These are phyloP conservation scores for Syngnathus scovelli DNA, from an alignment of 2,113 vertebrate species.

Conservation along the genomic window DNA sequence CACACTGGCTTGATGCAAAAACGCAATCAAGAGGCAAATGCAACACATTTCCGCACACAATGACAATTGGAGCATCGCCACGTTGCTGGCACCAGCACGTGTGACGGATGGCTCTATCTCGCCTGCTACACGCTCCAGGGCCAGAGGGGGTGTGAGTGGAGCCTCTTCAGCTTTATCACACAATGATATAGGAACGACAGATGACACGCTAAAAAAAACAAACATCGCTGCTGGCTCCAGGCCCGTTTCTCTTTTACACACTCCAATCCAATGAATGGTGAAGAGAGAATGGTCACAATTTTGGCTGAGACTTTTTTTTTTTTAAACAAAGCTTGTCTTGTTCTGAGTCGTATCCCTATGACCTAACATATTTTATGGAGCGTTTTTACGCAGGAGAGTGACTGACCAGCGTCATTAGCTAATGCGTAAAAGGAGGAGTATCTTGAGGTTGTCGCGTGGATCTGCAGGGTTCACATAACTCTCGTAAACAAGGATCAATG, in stretches of 20 bases:
- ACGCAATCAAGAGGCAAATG: conserved; percentile 20
- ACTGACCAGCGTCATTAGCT: too few relatives aligned
- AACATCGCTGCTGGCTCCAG: background rate
- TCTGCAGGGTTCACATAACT: too few relatives aligned
- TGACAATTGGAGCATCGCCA: conserved; percentile 42
- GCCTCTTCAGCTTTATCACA: conserved; percentile 33
- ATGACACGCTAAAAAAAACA: conserved; percentile 21
- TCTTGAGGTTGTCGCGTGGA: too few relatives aligned
- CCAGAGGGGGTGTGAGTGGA: conserved; percentile 38
- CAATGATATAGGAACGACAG: conserved; percentile 46
- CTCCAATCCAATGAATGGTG: background rate
- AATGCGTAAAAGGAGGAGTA: too few relatives aligned
- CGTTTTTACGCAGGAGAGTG: background rate
- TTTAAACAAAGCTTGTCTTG: background rate
- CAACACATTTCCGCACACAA: conserved; percentile 1
- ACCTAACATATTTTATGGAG: background rate
- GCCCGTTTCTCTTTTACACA: background rate
- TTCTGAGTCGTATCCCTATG: background rate
- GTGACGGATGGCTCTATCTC: conserved; percentile 58
- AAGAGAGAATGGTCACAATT: background rate
- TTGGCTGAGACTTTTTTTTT: background rate
- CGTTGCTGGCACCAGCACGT: conserved; percentile 32
- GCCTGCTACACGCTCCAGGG: conserved; percentile 39
- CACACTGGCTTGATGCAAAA: conserved; percentile 12
- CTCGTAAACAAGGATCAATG: too few relatives aligned